Evolutionary conservation across 2,888 invertebrate genomes (phyloP), one percentile per base, ranked within the genome.

Genomic region (Ormyrus pomaceus): DNA sequence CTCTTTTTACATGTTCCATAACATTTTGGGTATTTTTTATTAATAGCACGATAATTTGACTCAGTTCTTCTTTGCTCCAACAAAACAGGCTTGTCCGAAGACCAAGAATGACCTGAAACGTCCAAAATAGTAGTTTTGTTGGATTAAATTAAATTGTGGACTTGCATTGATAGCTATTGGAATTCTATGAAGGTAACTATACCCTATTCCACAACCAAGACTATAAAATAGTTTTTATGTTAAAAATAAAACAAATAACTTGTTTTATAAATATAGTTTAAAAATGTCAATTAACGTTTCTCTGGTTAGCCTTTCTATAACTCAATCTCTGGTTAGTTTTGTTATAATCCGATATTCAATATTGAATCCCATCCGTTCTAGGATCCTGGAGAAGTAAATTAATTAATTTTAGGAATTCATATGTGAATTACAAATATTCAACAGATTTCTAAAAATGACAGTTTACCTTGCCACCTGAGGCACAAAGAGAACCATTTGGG

Each of bases 401-500:
- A 61, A 50, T 78, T 65, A 46, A 8, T 66, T n/a, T 72, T n/a
- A 62, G 46, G 53, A 48, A 10, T 7, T 72, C 13, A 10, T 13
- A 13, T 48, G 6, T 58, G 50, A 19, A 68, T 11, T 56, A 19
- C 59, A 45, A n/a, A 62, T 69, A 77, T 69, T 66, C 78, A 7
- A 48, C 58, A 79, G 9, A 61, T 8, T 62, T 19, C 5, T 34
- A 34, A 34, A 55, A 59, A 45, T 11, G 45, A 45, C 13, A 51
- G 13, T 13, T 34, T 90, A 94, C 94, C 92, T 99, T 99, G 89
- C 99, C 99, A 91, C 99, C 99, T 83, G 98, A 99, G n/a, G 99
- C 99, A 90, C 99, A 99, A 56, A 99, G 94, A 1, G 99, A 99
- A 88, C 99, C 99, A 92, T 99, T n/a, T n/a, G n/a, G n/a, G n/a